Conservation (phyloP, 2,113 vertebrate species). For the Notiomystis cincta region DNA sequence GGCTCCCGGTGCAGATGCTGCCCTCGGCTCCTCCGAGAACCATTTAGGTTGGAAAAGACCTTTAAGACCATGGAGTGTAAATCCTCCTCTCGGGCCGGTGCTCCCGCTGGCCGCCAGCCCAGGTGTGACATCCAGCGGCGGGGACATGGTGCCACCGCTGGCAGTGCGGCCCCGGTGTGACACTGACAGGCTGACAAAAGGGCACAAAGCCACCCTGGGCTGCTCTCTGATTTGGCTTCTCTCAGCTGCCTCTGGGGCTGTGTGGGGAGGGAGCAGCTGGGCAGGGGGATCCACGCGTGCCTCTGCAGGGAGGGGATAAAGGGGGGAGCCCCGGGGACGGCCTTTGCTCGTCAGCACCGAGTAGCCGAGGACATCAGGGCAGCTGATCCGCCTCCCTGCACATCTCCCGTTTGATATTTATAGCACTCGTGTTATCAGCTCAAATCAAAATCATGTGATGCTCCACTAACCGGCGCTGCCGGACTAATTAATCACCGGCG, state of each 20-base stretch:
- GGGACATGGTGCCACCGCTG: rapidly evolving
- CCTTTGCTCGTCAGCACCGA: neutral
- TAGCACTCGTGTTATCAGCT: neutral
- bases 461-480: neutral
- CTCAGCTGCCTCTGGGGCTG: neutral
- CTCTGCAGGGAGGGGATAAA: neutral
- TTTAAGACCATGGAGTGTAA: neutral
- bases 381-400: neutral
- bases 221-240: neutral
- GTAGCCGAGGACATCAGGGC: neutral
- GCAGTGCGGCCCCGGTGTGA: rapidly evolving
- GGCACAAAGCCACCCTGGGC: neutral
- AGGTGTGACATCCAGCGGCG: neutral
- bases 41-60: neutral
- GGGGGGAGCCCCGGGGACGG: rapidly evolving
- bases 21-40: neutral
- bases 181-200: neutral
- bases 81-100: neutral
- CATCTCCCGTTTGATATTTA: conserved; percentile 11
- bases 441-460: conserved; percentile 32
- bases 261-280: rapidly evolving
- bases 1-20: rapidly evolving
- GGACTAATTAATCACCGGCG: neutral
- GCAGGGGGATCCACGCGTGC: rapidly evolving
- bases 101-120: neutral